These are phyloP conservation scores for Tyto alba DNA, from an alignment of 2,113 vertebrate species.

Conservation along the genomic window DNA sequence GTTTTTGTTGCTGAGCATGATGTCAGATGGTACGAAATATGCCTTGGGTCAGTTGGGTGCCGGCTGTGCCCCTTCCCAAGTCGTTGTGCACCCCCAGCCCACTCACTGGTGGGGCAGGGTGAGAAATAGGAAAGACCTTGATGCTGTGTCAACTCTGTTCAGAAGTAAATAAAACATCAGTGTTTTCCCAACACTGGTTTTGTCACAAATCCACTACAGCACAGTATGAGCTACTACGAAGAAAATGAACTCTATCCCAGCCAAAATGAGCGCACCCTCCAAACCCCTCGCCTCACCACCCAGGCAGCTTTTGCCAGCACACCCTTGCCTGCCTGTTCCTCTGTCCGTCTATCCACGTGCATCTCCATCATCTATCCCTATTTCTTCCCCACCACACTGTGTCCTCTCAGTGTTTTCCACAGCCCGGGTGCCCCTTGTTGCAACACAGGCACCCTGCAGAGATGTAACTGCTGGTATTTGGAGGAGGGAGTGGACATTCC, in stretches of 20 bases:
- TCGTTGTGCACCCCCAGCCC: background rate
- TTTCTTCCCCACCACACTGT: background rate
- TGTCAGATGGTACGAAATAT: background rate
- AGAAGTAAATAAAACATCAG: background rate
- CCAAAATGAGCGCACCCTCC: background rate
- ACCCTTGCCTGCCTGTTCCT: background rate
- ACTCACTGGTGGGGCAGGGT: background rate
- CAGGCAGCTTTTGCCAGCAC: background rate
- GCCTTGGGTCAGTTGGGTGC: background rate
- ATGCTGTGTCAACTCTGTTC: background rate
- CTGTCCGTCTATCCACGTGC: too few relatives aligned
- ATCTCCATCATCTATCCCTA: too few relatives aligned
- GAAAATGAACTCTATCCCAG: background rate
- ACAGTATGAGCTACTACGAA: background rate
- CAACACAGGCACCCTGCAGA: background rate
- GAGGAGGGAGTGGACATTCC: background rate
- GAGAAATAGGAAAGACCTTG: background rate
- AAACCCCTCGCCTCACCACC: background rate
- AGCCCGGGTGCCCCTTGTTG: background rate
- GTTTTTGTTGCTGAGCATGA: background rate
- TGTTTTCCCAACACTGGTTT: background rate
- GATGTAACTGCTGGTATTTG: background rate
- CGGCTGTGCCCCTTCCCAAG: background rate
- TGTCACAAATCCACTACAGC: background rate
- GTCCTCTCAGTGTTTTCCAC: background rate